A percentile compares a stretch with the other conserved stretches of the same genome.
These are phyloP conservation scores for Phengaris arion DNA, from an alignment of 2,888 invertebrate genomes.

Conservation along the genomic window DNA sequence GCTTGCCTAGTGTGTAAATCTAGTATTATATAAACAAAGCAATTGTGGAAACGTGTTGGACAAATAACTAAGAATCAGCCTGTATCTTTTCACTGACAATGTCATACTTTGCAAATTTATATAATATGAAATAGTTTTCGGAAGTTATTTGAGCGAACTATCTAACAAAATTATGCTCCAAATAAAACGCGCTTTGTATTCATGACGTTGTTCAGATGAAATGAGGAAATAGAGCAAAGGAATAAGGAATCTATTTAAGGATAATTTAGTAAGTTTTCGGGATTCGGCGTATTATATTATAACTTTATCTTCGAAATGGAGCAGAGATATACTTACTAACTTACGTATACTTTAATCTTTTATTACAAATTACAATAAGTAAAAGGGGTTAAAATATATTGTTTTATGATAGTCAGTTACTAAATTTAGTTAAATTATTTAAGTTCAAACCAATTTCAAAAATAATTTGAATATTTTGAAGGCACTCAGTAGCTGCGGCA, in stretches of 20 bases:
- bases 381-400: too few species aligned
- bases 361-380: too few species aligned
- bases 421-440: too few species aligned
- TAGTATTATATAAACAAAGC: not conserved
- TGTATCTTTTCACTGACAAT: not conserved
- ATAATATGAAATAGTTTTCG: constrained; percentile 15
- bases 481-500: too few species aligned
- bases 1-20: not conserved
- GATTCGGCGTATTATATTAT: not conserved
- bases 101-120: constrained; percentile 10
- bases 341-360: not conserved
- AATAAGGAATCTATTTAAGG: constrained; percentile 1
- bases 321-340: not conserved
- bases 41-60: not conserved
- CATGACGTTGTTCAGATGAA: not conserved
- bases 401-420: too few species aligned
- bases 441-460: too few species aligned
- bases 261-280: constrained; percentile 20
- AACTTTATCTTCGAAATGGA: not conserved
- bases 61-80: not conserved
- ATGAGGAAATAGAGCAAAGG: constrained; percentile 5
- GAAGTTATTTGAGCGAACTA: constrained; percentile 12
- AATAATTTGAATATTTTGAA: too few species aligned
- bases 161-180: constrained; percentile 21
- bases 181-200: constrained; percentile 26